phyloP scores from a whole-genome alignment of 2,888 invertebrate genomes.

The Chrysomela aeneicollis region DNA sequence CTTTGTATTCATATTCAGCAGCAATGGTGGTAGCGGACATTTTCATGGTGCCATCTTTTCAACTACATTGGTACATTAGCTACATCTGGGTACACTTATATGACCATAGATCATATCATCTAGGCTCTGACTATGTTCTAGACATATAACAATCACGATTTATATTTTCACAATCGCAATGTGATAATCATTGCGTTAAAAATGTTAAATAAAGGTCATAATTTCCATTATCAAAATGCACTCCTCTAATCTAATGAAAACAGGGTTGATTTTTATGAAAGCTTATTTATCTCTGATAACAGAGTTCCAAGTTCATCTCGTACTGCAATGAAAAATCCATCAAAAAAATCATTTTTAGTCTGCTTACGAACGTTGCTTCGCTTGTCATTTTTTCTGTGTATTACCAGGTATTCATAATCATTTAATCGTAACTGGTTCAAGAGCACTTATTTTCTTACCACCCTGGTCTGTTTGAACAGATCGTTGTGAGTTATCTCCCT shows the following conservation, averaged over 20 bases:
- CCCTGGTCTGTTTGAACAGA: constrained; percentile 18
- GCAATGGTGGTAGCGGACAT: no score
- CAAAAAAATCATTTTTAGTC: constrained; percentile 49
- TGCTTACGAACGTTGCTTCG: constrained; percentile 28
- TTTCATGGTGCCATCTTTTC: no score
- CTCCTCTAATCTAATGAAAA: constrained; percentile 49
- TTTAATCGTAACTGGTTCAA: neutral
- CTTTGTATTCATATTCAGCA: no score
- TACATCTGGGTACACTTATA: no score
- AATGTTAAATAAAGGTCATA: constrained; percentile 43
- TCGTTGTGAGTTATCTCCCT: constrained; percentile 9
- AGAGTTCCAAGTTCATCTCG: constrained; percentile 53
- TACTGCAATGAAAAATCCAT: constrained; percentile 40
- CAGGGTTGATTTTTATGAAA: constrained; percentile 51
- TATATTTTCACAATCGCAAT: neutral
- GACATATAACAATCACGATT: no score
- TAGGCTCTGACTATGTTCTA: no score
- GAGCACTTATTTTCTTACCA: constrained; percentile 24
- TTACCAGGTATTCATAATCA: neutral
- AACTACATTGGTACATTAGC: no score
- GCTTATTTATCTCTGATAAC: constrained; percentile 50
- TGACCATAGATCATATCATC: no score
- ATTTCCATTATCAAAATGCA: constrained; percentile 45
- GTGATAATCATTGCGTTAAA: constrained; percentile 16
- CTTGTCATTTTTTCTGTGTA: constrained; percentile 28